Evolutionary conservation across 2,888 invertebrate species (phyloP).

Genomic region (Limnephilus lunatus): DNA sequence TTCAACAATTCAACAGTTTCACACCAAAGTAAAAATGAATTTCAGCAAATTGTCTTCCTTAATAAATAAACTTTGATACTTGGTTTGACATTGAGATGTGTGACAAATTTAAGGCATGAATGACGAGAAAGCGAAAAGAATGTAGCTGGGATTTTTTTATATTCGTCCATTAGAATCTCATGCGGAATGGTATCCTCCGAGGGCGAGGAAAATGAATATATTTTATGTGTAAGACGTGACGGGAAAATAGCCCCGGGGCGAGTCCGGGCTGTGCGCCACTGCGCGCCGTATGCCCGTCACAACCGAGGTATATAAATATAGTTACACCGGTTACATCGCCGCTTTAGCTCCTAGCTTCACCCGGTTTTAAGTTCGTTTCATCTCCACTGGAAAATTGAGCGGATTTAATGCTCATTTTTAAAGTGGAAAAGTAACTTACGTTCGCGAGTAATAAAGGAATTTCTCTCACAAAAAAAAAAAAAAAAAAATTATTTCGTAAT

Average conservation of each 20-base stretch:
- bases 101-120: background rate
- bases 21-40: background rate
- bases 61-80: background rate
- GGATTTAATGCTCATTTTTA: background rate
- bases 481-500: background rate
- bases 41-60: no score
- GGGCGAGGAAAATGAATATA: slow-evolving; percentile 38
- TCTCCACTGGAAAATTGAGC: background rate
- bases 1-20: background rate
- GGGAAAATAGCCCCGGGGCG: slow-evolving; percentile 21
- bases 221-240: slow-evolving; percentile 30
- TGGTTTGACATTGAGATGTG: background rate
- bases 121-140: background rate
- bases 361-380: background rate
- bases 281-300: background rate
- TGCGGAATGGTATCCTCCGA: slow-evolving; percentile 15
- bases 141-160: background rate
- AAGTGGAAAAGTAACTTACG: background rate
- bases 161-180: slow-evolving; percentile 29
- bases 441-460: background rate
- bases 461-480: background rate
- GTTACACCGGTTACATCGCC: background rate
- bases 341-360: background rate
- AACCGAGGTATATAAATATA: background rate
- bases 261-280: slow-evolving; percentile 14